Evolutionary conservation across 2,113 vertebrate species (phyloP).

Genomic region (Pelecanus crispus): DNA sequence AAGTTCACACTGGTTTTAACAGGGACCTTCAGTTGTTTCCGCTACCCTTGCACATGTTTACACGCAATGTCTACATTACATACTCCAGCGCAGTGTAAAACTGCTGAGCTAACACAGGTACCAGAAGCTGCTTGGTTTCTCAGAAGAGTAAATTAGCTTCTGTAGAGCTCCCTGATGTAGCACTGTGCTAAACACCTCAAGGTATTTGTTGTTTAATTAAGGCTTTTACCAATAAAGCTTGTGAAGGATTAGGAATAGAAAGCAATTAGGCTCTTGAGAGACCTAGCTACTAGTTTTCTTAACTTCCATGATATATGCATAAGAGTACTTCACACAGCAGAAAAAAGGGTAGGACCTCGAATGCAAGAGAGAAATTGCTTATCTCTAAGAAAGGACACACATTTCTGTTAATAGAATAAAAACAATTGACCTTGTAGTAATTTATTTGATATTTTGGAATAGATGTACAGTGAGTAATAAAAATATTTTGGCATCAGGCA

Average conservation of each 20-base stretch:
- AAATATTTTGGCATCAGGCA: background rate
- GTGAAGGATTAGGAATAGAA: background rate
- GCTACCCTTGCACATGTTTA: background rate
- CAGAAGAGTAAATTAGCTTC: background rate
- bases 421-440: background rate
- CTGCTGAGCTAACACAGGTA: background rate
- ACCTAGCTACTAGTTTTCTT: background rate
- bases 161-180: background rate
- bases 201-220: constrained; percentile 8
- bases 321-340: background rate
- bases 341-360: background rate
- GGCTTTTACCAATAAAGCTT: background rate
- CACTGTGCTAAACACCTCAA: background rate
- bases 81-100: background rate
- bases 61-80: accelerated
- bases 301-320: background rate
- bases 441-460: background rate
- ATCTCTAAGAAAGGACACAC: background rate
- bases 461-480: background rate
- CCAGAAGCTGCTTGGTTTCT: background rate
- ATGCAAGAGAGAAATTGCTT: background rate
- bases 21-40: background rate
- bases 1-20: background rate
- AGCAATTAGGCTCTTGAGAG: background rate
- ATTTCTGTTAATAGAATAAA: background rate